These are phyloP conservation scores for Camponotus pennsylvanicus DNA, from an alignment of 1,140 invertebrate genomes.

Conservation along the genomic window DNA sequence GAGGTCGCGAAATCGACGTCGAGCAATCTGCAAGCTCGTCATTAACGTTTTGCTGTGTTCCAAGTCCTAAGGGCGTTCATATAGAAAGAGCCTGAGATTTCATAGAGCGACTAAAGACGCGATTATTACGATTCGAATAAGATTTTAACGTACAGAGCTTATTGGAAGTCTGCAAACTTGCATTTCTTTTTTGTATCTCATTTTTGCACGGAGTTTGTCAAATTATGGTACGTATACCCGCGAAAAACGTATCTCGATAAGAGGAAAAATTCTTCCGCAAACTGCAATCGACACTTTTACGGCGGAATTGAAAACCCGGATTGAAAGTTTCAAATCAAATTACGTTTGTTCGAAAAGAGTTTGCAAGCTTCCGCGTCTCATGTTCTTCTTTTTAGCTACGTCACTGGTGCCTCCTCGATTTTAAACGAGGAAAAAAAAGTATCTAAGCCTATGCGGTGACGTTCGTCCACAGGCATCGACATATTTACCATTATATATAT, in stretches of 20 bases:
- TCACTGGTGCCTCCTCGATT: slow-evolving; percentile 57
- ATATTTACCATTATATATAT: slow-evolving; percentile 59
- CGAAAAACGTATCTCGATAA: slow-evolving; percentile 14
- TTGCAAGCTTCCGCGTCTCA: slow-evolving; percentile 53
- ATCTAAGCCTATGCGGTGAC: slow-evolving; percentile 61
- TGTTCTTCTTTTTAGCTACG: slow-evolving; percentile 26
- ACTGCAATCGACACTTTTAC: slow-evolving; percentile 8
- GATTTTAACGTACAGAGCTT: slow-evolving; percentile 70
- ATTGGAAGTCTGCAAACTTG: slow-evolving; percentile 70
- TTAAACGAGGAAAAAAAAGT: slow-evolving; percentile 43
- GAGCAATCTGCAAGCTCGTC: slow-evolving; percentile 41
- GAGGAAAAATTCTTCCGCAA: neutral
- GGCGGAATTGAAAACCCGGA: neutral
- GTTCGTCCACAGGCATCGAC: slow-evolving; percentile 64
- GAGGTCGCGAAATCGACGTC: neutral
- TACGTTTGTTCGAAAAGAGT: slow-evolving; percentile 24
- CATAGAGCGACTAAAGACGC: slow-evolving; percentile 11
- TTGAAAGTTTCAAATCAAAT: slow-evolving; percentile 2
- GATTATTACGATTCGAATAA: slow-evolving; percentile 40
- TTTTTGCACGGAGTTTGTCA: slow-evolving; percentile 43
- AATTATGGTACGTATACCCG: neutral
- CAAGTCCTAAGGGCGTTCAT: slow-evolving; percentile 40
- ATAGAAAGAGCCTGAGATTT: slow-evolving; percentile 45
- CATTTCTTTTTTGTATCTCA: slow-evolving; percentile 25
- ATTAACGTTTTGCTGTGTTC: slow-evolving; percentile 47